Base-by-base conservation (phyloP, 2,113 vertebrate genomes). In the Lamprologus callipterus region DNA sequence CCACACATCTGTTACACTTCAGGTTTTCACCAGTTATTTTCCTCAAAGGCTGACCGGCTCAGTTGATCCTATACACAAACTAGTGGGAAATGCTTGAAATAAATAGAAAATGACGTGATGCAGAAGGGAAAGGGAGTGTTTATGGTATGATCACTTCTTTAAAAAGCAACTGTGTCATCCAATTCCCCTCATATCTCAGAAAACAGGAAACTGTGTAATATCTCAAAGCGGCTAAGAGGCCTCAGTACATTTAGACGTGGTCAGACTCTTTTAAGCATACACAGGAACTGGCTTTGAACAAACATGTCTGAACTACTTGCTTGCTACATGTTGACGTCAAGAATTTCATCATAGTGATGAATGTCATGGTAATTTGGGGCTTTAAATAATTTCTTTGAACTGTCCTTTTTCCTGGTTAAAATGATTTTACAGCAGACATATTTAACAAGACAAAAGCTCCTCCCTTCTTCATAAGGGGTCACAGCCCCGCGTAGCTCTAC, bases 231-330 rank as follows among this genome's bases (percentile, higher is more conserved):
- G 5, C 68, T 17, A 45, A 45, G 21, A 73, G 37, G n/a, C 13
- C 9, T 78, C 42, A 49, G 16, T 19, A 78, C 26, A 78, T 31
- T 31, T 45, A 73, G 68, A 23, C 37, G 1, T 49, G 70, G 16
- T 78, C 70, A 47, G 9, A 78, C 7, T 78, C 23, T 0, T 75
- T 0, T 28, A 0, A 47, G 21, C 1, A 0, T 75, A 11, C 12
- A 45, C 21, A 16, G 21, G 0, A 11, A 47, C 9, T 75, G 23
- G 0, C 23, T 75, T 28, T 75, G 45, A 16, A 45, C 9, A 47
- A 28, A 75, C 23, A 16, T 5, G 16, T 8, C 26, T 75, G 70
- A 78, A 19, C 16, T 49, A 28, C 23, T 19, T 47, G 28, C 0
- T 23, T 26, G 21, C 3, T 73, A 70, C 37, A 70, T 26, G 37